phyloP scores from a whole-genome alignment of 2,113 vertebrate species.

The Labeo catla region DNA sequence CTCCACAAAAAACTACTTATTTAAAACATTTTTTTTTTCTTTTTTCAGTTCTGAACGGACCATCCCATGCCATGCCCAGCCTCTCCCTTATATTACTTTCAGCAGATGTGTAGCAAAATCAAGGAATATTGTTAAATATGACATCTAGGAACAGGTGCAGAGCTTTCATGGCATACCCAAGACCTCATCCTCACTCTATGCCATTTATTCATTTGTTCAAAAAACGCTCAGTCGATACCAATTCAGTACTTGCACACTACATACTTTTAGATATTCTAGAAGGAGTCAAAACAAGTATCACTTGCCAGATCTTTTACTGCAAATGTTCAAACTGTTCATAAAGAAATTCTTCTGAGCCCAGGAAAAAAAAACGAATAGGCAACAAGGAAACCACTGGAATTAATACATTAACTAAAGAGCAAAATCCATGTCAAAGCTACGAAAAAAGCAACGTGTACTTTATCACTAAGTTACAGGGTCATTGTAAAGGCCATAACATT shows the following conservation, averaged over 20 bases:
- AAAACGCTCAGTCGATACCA: not conserved
- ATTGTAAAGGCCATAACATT: not conserved
- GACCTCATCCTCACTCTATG: not conserved
- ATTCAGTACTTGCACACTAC: not conserved
- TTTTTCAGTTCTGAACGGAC: not conserved
- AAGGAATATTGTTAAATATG: not conserved
- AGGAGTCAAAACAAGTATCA: not conserved
- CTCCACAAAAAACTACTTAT: not conserved
- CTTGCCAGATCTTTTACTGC: not conserved
- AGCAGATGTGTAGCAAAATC: conserved; percentile 2
- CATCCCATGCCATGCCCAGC: not conserved
- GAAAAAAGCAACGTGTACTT: not conserved
- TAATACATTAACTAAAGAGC: conserved; percentile 24
- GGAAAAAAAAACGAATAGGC: not conserved
- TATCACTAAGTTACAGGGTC: not conserved
- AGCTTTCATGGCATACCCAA: conserved; percentile 24
- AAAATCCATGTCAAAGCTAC: not conserved
- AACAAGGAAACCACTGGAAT: not conserved
- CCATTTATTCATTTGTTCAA: not conserved
- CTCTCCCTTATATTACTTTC: not conserved
- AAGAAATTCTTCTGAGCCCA: not conserved
- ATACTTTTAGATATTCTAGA: not conserved
- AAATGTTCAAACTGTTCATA: not conserved
- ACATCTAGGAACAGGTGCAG: conserved; percentile 23
- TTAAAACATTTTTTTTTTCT: not conserved